A percentile compares a stretch with the other conserved stretches of the same genome.
Evolutionary conservation across 2,797 vertebrate genomes (phyloP).

Genomic region (Cyprinella venusta): DNA sequence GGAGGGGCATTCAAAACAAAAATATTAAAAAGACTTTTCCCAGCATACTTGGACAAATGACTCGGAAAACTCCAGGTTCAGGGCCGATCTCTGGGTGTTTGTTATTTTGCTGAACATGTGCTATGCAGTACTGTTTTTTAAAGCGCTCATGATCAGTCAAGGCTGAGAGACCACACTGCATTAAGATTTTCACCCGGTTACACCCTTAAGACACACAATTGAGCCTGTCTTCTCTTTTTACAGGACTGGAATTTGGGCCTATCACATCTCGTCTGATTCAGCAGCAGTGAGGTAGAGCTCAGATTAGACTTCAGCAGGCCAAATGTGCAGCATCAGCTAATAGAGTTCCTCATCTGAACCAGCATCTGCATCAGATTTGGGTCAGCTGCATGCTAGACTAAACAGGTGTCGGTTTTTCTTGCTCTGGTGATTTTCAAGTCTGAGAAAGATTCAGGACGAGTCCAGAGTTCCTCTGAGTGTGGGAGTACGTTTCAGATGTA

Average conservation of each 20-base stretch:
- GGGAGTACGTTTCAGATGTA: background rate
- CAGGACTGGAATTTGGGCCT: constrained; percentile 38
- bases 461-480: background rate
- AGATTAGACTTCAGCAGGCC: constrained; percentile 53
- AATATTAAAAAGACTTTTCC: constrained; percentile 23
- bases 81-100: constrained; percentile 14
- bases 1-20: constrained; percentile 13
- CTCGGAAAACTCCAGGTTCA: constrained; percentile 29
- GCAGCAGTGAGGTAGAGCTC: constrained; percentile 40
- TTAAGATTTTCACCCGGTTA: constrained; percentile 58
- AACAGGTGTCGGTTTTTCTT: constrained; percentile 7
- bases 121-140: constrained; percentile 40
- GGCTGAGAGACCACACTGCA: constrained; percentile 58
- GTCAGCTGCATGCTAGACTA: constrained; percentile 11
- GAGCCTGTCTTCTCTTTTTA: constrained; percentile 46
- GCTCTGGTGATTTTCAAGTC: constrained; percentile 1
- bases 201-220: constrained; percentile 64
- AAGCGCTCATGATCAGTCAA: constrained; percentile 55
- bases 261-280: constrained; percentile 63
- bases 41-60: constrained; percentile 48
- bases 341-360: constrained; percentile 41
- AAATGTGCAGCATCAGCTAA: constrained; percentile 52
- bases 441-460: constrained; percentile 14
- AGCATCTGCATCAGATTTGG: constrained; percentile 37
- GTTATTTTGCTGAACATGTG: constrained; percentile 42